Conservation (phyloP, 1,140 invertebrate genomes). For the Megathymus violae region DNA sequence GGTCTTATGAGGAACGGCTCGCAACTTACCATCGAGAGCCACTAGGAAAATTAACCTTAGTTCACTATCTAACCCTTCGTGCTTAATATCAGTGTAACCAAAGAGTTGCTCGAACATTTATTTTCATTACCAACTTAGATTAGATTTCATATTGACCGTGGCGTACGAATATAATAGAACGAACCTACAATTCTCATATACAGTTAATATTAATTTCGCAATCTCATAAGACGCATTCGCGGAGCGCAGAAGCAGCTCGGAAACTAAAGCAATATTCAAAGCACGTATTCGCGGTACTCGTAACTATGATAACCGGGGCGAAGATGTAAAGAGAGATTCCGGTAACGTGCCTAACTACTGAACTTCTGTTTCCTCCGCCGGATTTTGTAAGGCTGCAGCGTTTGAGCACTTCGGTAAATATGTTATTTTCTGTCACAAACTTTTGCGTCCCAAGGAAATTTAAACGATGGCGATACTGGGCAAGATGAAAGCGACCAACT, state of each 20-base stretch:
- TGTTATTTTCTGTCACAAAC: constrained; percentile 23
- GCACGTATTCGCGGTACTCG: constrained; percentile 29
- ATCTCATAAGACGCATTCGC: constrained; percentile 23
- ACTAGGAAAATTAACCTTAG: too few relatives aligned
- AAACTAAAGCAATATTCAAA: constrained; percentile 33
- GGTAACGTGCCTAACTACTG: constrained; percentile 17
- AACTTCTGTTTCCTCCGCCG: constrained; percentile 24
- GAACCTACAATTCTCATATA: background rate
- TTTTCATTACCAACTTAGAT: constrained; percentile 8
- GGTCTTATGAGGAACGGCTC: too few relatives aligned
- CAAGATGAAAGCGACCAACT: too few relatives aligned
- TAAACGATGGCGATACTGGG: too few relatives aligned
- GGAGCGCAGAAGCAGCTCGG: constrained; percentile 9
- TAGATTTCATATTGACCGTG: constrained; percentile 20
- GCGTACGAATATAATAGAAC: background rate
- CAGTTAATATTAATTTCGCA: constrained; percentile 34
- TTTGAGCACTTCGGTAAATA: constrained; percentile 27
- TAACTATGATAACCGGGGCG: constrained; percentile 31
- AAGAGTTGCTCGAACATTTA: background rate
- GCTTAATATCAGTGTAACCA: too few relatives aligned
- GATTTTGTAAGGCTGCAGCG: constrained; percentile 23
- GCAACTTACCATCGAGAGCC: too few relatives aligned
- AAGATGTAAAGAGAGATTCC: constrained; percentile 31
- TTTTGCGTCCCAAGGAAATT: background rate
- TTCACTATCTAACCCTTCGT: too few relatives aligned